Percentiles rank a stretch among this genome's conserved stretches.
These are phyloP conservation scores for Hydroisotoma schaefferi DNA, from an alignment of 2,888 invertebrate genomes.

Conservation along the genomic window DNA sequence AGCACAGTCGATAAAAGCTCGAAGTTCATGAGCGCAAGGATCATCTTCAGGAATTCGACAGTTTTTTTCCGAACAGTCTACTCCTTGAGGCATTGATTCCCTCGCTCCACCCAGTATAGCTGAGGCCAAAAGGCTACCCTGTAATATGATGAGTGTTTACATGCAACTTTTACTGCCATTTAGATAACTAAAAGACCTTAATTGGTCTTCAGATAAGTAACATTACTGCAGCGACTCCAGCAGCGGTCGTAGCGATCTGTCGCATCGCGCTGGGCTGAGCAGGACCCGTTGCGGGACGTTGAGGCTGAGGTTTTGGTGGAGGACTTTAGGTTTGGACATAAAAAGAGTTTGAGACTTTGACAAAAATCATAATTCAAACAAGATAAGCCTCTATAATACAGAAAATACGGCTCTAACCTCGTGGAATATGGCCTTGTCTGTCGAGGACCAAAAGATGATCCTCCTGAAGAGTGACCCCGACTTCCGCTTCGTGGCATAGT, in stretches of 20 bases:
- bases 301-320: constrained; percentile 12
- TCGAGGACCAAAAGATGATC: neutral
- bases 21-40: constrained; percentile 26
- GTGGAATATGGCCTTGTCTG: constrained; percentile 6
- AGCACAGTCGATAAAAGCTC: constrained; percentile 24
- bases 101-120: constrained; percentile 23
- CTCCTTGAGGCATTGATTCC: constrained; percentile 6
- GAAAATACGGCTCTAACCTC: constrained; percentile 1
- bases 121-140: constrained; percentile 27
- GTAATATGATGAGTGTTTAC: neutral
- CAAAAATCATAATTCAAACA: neutral
- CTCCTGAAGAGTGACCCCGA: neutral
- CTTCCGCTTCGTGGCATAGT: constrained; percentile 11
- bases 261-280: constrained; percentile 17
- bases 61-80: constrained; percentile 6
- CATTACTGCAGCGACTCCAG: constrained; percentile 29
- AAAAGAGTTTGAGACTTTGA: neutral
- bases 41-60: constrained; percentile 12
- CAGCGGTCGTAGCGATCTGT: constrained; percentile 29
- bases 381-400: neutral
- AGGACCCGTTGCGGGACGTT: neutral
- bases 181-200: neutral
- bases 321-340: neutral
- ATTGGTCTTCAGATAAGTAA: neutral
- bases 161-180: neutral